A percentile compares a stretch with the other conserved stretches of the same genome.
Conservation (phyloP, 1,140 invertebrate genomes). For the Neodiprion virginianus region DNA sequence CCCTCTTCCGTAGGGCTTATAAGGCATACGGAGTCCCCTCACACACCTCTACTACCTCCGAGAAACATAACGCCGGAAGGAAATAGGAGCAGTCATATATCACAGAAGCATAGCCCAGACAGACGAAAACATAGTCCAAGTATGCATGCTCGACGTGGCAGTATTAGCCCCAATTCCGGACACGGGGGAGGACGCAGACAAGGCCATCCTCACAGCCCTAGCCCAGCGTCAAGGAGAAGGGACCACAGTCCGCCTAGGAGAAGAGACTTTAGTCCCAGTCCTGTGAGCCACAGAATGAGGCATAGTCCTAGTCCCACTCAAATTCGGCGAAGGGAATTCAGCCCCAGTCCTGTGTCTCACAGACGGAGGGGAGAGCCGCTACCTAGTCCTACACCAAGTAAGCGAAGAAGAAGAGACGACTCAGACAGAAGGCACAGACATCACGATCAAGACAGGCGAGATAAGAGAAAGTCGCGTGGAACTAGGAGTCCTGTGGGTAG, state of each 20-base stretch:
- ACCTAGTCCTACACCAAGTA: conserved; percentile 49
- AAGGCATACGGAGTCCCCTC: conserved; percentile 59
- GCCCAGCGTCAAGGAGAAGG: conserved; percentile 44
- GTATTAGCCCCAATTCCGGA: conserved; percentile 39
- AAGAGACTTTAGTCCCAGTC: conserved; percentile 53
- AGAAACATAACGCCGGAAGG: conserved; percentile 56
- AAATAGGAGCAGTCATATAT: conserved; percentile 28
- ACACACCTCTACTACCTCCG: conserved; percentile 66
- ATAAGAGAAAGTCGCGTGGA: conserved; percentile 52
- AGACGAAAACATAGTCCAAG: conserved; percentile 44
- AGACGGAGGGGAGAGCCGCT: conserved; percentile 37
- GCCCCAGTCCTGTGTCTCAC: conserved; percentile 42
- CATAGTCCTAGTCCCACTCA: conserved; percentile 50
- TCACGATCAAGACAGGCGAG: conserved; percentile 55
- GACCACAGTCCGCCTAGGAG: conserved; percentile 51
- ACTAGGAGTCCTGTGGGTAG: conserved; percentile 46
- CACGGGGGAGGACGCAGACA: conserved; percentile 37
- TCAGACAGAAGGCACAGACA: conserved; percentile 57
- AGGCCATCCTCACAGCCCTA: conserved; percentile 48
- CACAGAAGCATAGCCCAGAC: conserved; percentile 43
- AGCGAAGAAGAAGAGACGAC: conserved; percentile 53
- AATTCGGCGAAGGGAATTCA: conserved; percentile 45
- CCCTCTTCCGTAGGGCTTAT: conserved; percentile 50
- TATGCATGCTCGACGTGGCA: conserved; percentile 32
- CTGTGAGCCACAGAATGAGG: conserved; percentile 44